These are phyloP conservation scores for Syngnathus rostellatus DNA, from an alignment of 2,797 vertebrate species.

Conservation along the genomic window DNA sequence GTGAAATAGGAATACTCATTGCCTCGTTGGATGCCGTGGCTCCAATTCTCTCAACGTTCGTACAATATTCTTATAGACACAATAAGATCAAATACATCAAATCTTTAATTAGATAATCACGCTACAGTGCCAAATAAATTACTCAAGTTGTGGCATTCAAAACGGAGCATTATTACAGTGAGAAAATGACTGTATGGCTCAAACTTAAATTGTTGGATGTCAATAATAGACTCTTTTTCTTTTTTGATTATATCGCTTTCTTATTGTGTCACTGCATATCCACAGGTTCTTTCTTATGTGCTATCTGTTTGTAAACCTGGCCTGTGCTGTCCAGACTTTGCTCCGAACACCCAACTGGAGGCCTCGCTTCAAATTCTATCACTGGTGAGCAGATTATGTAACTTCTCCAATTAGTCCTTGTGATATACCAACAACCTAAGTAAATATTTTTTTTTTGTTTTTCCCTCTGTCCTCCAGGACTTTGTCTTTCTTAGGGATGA, in stretches of 20 bases:
- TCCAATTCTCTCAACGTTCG: constrained; percentile 91
- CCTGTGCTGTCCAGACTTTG: constrained; percentile 89
- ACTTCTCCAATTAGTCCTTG: not conserved
- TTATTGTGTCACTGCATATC: not conserved
- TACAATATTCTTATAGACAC: not conserved
- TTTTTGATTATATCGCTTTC: too few relatives aligned
- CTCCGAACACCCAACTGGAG: constrained; percentile 91
- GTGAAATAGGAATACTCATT: constrained; percentile 91
- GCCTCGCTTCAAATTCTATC: constrained; percentile 92
- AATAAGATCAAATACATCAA: not conserved
- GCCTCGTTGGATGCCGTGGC: constrained; percentile 88
- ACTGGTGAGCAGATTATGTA: constrained; percentile 63
- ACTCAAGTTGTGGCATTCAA: too few relatives aligned
- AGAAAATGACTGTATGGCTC: too few relatives aligned
- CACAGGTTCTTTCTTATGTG: constrained; percentile 97
- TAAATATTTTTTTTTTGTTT: not conserved
- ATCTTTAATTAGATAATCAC: not conserved
- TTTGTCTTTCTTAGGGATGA: constrained; percentile 93
- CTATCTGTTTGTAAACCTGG: constrained; percentile 94
- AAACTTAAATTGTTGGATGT: too few relatives aligned
- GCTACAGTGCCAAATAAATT: not conserved
- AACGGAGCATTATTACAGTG: not conserved
- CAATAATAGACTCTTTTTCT: too few relatives aligned
- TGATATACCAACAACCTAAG: not conserved
- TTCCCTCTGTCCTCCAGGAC: constrained; percentile 63